phyloP scores from a whole-genome alignment of 2,888 invertebrate genomes.

The Linyphia triangularis region DNA sequence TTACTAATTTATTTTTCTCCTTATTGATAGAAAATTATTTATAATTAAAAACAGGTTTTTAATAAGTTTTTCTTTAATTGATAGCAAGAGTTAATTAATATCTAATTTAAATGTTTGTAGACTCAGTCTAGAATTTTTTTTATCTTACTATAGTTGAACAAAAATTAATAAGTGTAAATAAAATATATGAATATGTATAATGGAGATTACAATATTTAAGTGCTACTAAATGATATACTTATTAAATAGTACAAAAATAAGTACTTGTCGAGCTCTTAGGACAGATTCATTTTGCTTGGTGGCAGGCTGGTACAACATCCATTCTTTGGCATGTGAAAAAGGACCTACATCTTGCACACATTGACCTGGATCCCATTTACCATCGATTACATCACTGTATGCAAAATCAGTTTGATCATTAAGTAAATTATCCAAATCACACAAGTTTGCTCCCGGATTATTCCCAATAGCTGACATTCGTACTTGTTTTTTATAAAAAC shows the following conservation, averaged over 20 bases:
- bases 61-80: no score
- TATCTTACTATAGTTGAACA: no score
- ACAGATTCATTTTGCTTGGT: slow-evolving; percentile 34
- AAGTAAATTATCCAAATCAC: slow-evolving; percentile 38
- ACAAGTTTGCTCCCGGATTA: slow-evolving; percentile 50
- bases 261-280: slow-evolving; percentile 50
- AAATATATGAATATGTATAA: no score
- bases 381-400: slow-evolving; percentile 22
- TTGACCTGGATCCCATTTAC: slow-evolving; percentile 24
- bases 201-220: no score
- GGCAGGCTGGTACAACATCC: slow-evolving; percentile 56
- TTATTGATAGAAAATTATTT: no score
- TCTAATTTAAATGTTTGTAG: no score
- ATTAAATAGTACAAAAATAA: neutral
- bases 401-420: slow-evolving; percentile 15
- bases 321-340: slow-evolving; percentile 52
- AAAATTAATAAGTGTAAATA: no score
- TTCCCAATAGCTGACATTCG: slow-evolving; percentile 54
- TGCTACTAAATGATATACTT: no score
- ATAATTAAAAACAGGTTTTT: no score
- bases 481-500: slow-evolving; percentile 58
- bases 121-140: no score
- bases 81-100: no score
- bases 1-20: no score
- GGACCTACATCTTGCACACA: slow-evolving; percentile 46